phyloP scores from a whole-genome alignment of 1,140 invertebrate species.

The Trialeurodes vaporariorum region DNA sequence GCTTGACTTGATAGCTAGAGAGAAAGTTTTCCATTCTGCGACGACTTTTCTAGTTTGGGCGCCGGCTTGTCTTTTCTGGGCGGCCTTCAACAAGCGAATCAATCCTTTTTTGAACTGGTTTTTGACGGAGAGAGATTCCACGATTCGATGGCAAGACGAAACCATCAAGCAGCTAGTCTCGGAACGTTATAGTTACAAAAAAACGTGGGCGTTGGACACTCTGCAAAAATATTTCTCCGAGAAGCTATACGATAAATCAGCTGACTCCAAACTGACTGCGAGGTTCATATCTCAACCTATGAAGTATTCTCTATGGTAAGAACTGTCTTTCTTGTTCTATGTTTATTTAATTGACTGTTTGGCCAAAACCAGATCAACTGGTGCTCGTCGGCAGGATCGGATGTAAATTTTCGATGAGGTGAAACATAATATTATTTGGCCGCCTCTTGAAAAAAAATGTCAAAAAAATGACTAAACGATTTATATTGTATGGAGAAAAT shows the following conservation, averaged over 20 bases:
- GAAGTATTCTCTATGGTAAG: neutral
- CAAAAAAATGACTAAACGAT: too few relatives aligned
- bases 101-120: conserved; percentile 51
- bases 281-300: neutral
- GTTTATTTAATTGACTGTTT: too few relatives aligned
- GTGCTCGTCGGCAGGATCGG: too few relatives aligned
- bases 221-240: conserved; percentile 18
- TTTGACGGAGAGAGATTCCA: conserved; percentile 42
- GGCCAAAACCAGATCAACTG: too few relatives aligned
- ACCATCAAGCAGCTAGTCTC: conserved; percentile 40
- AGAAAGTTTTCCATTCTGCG: conserved; percentile 50
- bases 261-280: neutral
- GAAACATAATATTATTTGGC: too few relatives aligned
- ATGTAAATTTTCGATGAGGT: too few relatives aligned
- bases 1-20: conserved; percentile 55
- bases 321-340: too few relatives aligned
- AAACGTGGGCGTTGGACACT: conserved; percentile 30
- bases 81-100: conserved; percentile 48
- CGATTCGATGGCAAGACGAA: conserved; percentile 50
- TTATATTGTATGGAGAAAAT: too few relatives aligned
- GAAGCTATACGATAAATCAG: neutral
- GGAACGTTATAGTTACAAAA: conserved; percentile 42
- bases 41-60: conserved; percentile 43
- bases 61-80: conserved; percentile 53
- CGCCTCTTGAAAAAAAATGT: too few relatives aligned